Evolutionary conservation across 2,888 invertebrate genomes (phyloP).

Genomic region (Malthinus flaveolus): DNA sequence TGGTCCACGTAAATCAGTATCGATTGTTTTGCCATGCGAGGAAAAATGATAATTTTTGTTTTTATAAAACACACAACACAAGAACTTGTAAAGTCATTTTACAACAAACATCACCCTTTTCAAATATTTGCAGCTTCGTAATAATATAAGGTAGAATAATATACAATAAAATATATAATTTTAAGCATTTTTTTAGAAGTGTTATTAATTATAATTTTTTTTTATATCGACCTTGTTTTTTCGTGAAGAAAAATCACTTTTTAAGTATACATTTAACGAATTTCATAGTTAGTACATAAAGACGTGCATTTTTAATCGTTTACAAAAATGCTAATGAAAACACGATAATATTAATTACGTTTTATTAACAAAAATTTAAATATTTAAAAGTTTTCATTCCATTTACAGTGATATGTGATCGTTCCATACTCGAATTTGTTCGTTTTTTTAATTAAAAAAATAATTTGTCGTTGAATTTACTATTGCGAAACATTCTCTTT

Average conservation of each 20-base stretch:
- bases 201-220: too few species aligned
- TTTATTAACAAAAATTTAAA: too few species aligned
- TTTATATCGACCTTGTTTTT: not conserved
- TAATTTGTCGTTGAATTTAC: constrained; percentile 6
- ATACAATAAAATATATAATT: constrained; percentile 7
- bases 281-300: too few species aligned
- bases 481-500: constrained; percentile 14
- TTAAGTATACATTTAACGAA: not conserved
- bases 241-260: not conserved
- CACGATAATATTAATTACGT: too few species aligned
- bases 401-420: constrained; percentile 17
- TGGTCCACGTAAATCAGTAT: constrained; percentile 59
- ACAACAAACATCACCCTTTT: not conserved
- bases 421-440: constrained; percentile 12
- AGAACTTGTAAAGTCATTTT: constrained; percentile 3
- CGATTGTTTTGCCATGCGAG: constrained; percentile 63
- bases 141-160: constrained; percentile 12
- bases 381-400: constrained; percentile 3
- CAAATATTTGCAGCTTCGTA: constrained; percentile 1
- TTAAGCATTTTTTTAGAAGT: not conserved
- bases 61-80: constrained; percentile 2
- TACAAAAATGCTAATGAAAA: too few species aligned
- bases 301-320: too few species aligned
- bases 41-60: constrained; percentile 56
- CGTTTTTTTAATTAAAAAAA: constrained; percentile 1